A percentile compares a stretch with the other conserved stretches of the same genome.
These are phyloP conservation scores for Netelia virgata DNA, from an alignment of 2,888 invertebrate genomes.

Conservation along the genomic window DNA sequence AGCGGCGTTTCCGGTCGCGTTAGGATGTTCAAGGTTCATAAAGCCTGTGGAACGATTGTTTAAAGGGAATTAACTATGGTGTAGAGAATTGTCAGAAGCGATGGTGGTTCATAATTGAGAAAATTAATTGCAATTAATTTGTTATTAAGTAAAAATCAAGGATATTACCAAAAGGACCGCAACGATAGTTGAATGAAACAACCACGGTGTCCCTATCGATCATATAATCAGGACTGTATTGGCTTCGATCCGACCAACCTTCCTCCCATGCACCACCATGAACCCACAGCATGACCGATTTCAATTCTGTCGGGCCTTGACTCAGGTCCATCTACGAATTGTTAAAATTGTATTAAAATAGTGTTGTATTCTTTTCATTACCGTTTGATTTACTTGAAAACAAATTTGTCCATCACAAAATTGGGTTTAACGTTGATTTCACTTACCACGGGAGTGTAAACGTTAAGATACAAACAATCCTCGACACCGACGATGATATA, in stretches of 20 bases:
- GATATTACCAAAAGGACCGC: slow-evolving; percentile 71
- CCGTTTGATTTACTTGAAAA: background rate
- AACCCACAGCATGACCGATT: slow-evolving; percentile 70
- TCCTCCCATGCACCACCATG: slow-evolving; percentile 72
- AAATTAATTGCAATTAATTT: background rate
- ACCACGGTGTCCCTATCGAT: slow-evolving; percentile 72
- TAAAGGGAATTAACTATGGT: no score
- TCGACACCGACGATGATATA: slow-evolving; percentile 45
- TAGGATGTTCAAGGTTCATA: slow-evolving; percentile 44
- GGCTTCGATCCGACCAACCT: background rate
- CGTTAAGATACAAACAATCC: slow-evolving; percentile 59
- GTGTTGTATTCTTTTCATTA: no score
- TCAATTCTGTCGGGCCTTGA: background rate
- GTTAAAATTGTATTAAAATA: background rate
- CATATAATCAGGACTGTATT: slow-evolving; percentile 74
- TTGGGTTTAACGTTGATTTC: background rate
- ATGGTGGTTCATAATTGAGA: background rate
- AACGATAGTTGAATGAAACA: slow-evolving; percentile 74
- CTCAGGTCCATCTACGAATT: background rate
- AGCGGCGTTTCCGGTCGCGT: slow-evolving; percentile 62
- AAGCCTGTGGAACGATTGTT: slow-evolving; percentile 49
- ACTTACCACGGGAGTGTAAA: slow-evolving; percentile 50
- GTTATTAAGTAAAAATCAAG: slow-evolving; percentile 9
- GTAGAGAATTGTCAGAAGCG: background rate
- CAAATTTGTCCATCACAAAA: no score